Conservation (phyloP, 2,888 invertebrate species). For the Mechanitis messenoides region DNA sequence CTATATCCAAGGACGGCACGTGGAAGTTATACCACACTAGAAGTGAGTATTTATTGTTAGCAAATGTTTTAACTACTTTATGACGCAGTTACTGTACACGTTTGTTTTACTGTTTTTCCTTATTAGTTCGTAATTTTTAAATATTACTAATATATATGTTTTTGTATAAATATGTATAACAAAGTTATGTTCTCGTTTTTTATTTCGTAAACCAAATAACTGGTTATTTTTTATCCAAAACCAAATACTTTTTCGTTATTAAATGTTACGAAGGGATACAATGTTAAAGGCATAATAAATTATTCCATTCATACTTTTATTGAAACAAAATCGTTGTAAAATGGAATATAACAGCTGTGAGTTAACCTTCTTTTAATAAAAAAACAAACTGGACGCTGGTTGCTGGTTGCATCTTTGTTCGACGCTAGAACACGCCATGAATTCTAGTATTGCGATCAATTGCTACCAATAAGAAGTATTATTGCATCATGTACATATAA, state of each 20-base stretch:
- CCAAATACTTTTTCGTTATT: not conserved
- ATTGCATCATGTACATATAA: constrained; percentile 23
- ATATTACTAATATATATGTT: not conserved
- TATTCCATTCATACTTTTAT: too few species aligned
- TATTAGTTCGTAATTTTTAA: not conserved
- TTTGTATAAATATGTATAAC: not conserved
- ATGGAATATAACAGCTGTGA: not conserved
- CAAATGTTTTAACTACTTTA: not conserved
- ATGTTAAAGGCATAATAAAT: not conserved
- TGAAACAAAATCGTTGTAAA: not conserved
- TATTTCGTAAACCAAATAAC: not conserved
- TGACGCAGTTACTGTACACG: not conserved
- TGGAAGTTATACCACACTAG: constrained; percentile 92
- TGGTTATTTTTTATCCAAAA: not conserved
- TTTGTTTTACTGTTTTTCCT: not conserved
- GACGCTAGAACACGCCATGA: constrained; percentile 12
- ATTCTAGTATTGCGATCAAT: constrained; percentile 13
- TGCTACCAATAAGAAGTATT: constrained; percentile 19
- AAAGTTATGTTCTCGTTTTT: not conserved
- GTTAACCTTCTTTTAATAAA: constrained; percentile 14
- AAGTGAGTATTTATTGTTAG: constrained; percentile 70
- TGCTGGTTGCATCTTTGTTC: constrained; percentile 25
- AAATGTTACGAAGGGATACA: not conserved
- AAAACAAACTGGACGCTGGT: constrained; percentile 15
- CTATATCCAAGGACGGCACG: constrained; percentile 90